These are phyloP conservation scores for Lepidurus apus DNA, from an alignment of 1,140 invertebrate species.

Conservation along the genomic window DNA sequence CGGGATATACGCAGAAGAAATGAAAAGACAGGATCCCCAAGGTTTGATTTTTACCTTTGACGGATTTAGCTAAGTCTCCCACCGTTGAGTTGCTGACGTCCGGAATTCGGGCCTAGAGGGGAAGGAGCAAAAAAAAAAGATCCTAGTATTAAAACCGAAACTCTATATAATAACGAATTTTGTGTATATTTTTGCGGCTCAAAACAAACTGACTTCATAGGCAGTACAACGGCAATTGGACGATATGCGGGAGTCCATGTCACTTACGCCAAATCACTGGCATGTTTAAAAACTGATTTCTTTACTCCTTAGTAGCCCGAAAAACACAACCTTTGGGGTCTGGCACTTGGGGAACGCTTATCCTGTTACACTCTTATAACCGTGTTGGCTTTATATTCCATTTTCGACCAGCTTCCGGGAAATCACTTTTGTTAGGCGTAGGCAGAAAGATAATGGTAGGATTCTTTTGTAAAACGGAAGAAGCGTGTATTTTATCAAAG, in stretches of 20 bases:
- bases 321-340: too few relatives aligned
- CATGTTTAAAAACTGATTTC: background rate
- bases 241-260: constrained; percentile 13
- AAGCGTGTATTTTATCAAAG: too few relatives aligned
- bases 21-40: background rate
- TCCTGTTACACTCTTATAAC: background rate
- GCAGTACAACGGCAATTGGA: constrained; percentile 5
- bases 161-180: background rate
- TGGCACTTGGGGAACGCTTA: background rate
- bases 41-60: constrained; percentile 14
- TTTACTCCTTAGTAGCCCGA: background rate
- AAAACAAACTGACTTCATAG: background rate
- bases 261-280: background rate
- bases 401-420: background rate
- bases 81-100: background rate
- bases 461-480: too few relatives aligned
- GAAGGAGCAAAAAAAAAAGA: background rate
- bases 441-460: too few relatives aligned
- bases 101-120: constrained; percentile 11
- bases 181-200: background rate
- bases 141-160: background rate
- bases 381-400: background rate
- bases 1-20: constrained; percentile 1
- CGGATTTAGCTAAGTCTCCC: constrained; percentile 11
- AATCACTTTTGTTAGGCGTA: background rate